phyloP scores from a whole-genome alignment of 2,888 invertebrate genomes.

The Mythimna ferrago region DNA sequence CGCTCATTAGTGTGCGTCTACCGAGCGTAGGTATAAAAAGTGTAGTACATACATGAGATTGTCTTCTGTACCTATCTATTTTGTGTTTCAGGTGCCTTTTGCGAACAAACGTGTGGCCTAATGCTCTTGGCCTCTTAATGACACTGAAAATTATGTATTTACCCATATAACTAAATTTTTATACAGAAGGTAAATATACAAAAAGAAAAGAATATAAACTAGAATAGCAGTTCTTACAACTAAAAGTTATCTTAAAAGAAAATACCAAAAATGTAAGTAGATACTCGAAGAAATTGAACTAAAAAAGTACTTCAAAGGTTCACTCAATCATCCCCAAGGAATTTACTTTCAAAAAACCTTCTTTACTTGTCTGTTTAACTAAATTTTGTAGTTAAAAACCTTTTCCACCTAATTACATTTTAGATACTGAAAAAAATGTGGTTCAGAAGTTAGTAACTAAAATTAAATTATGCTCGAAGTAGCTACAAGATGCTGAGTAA shows the following conservation, averaged over 20 bases:
- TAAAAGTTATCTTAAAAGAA: not conserved
- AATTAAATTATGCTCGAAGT: constrained; percentile 27
- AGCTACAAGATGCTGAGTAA: constrained; percentile 4
- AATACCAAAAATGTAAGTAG: not conserved
- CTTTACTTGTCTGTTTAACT: not conserved
- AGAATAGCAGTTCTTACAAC: not conserved
- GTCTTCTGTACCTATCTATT: no score
- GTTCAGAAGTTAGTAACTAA: constrained; percentile 7
- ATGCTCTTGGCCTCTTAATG: no score
- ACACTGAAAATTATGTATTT: no score
- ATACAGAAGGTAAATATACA: no score
- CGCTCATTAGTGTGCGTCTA: no score
- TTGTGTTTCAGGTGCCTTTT: no score
- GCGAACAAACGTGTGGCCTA: no score
- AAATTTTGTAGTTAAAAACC: constrained; percentile 8
- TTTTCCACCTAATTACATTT: constrained; percentile 25
- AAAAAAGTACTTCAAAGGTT: constrained; percentile 6
- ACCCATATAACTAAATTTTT: no score
- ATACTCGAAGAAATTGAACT: not conserved
- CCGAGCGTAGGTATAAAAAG: no score
- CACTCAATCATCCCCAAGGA: constrained; percentile 12
- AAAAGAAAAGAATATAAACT: not conserved
- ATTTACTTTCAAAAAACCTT: constrained; percentile 8
- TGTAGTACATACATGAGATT: no score
- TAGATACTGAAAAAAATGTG: constrained; percentile 7